Evolutionary conservation across 2,797 vertebrate genomes (phyloP).

Genomic region (Hapalemur alaotrensis): DNA sequence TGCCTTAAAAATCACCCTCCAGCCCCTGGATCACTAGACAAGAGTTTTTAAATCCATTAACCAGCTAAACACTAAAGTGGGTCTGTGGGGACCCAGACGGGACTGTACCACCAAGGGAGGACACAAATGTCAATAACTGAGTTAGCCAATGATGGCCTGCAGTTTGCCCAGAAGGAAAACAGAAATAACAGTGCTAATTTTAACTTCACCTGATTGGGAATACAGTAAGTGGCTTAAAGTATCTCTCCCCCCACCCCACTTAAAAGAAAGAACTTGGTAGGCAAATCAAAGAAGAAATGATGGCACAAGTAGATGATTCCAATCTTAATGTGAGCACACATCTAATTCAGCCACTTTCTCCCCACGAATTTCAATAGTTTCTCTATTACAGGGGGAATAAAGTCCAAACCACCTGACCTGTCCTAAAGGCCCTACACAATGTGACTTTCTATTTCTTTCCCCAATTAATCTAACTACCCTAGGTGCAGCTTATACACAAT

Average conservation of each 20-base stretch:
- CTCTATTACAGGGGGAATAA: not conserved
- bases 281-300: not conserved
- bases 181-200: slow-evolving; percentile 4
- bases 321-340: not conserved
- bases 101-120: not conserved
- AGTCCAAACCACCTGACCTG: not conserved
- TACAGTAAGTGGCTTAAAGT: not conserved
- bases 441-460: not conserved
- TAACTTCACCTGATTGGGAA: not conserved
- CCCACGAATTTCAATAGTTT: not conserved
- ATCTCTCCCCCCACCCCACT: not conserved
- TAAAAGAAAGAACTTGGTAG: not conserved
- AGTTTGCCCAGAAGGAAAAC: not conserved
- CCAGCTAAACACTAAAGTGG: not conserved
- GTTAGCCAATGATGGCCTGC: not conserved
- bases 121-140: not conserved
- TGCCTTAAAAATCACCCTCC: not conserved
- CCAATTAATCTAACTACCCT: not conserved
- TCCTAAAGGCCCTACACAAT: not conserved
- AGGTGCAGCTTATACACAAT: not conserved
- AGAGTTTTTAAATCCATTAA: not conserved
- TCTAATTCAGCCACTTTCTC: not conserved
- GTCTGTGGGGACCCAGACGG: not conserved
- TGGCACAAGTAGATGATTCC: not conserved
- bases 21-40: not conserved